Evolutionary conservation across 1,140 invertebrate species (phyloP).

Genomic region (Hycleus phaleratus): DNA sequence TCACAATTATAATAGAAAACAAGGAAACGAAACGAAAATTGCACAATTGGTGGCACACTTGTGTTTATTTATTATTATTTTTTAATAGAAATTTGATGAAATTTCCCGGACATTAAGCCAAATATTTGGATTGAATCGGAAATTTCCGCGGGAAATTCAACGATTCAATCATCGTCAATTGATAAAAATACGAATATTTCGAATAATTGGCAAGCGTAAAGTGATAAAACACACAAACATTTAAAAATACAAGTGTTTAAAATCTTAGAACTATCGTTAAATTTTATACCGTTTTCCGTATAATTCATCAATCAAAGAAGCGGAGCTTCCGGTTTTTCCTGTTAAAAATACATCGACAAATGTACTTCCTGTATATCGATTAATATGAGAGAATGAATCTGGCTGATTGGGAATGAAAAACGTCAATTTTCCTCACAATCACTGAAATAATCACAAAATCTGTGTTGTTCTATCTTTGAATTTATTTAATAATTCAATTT

Average conservation of each 20-base stretch:
- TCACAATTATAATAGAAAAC: conserved; percentile 6
- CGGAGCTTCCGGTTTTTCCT: background rate
- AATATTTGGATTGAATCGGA: background rate
- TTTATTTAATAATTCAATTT: too few relatives aligned
- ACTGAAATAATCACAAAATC: too few relatives aligned
- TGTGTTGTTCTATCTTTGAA: too few relatives aligned
- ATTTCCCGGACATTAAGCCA: background rate
- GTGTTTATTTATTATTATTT: background rate
- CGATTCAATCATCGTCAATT: background rate
- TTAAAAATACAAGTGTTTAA: conserved; percentile 37
- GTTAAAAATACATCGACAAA: too few relatives aligned
- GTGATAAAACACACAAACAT: conserved; percentile 40
- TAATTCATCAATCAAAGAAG: conserved; percentile 27
- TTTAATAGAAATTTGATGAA: background rate
- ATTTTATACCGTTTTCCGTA: background rate
- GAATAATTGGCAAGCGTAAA: conserved; percentile 31
- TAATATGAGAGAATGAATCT: too few relatives aligned
- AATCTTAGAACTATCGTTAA: conserved; percentile 31
- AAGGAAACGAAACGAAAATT: conserved; percentile 4
- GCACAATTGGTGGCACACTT: conserved; percentile 8
- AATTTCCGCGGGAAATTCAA: too few relatives aligned
- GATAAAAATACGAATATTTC: background rate
- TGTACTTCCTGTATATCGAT: too few relatives aligned
- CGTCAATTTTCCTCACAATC: too few relatives aligned
- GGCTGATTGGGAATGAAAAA: too few relatives aligned